These are phyloP conservation scores for Prosopocoilus inquinatus DNA, from an alignment of 2,888 invertebrate species.

Conservation along the genomic window DNA sequence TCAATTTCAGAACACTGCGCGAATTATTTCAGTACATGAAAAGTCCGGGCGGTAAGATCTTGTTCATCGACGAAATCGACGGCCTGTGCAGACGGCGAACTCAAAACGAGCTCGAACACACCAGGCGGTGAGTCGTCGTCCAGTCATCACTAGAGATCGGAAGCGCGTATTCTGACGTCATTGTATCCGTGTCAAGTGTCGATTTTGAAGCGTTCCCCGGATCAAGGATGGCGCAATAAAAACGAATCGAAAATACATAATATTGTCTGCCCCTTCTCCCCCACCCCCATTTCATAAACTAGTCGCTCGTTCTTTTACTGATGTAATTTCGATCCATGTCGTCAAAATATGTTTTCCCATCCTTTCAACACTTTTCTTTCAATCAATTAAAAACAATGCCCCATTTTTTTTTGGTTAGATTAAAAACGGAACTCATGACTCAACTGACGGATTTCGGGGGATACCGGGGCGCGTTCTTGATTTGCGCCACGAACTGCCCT, in stretches of 20 bases:
- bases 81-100: conserved; percentile 55
- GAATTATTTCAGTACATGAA: conserved; percentile 39
- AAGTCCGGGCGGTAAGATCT: conserved; percentile 43
- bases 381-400: neutral
- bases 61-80: conserved; percentile 63
- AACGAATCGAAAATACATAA: no score
- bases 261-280: no score
- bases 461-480: conserved; percentile 45
- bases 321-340: no score
- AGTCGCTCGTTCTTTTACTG: no score
- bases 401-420: conserved; percentile 38
- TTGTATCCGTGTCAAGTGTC: no score
- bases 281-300: no score
- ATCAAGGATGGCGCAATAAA: no score
- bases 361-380: no score
- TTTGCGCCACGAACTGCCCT: conserved; percentile 62
- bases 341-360: no score
- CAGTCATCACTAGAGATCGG: no score
- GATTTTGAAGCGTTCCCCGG: no score
- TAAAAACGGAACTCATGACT: conserved; percentile 58
- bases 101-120: conserved; percentile 53
- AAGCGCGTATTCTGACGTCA: no score
- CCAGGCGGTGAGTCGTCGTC: conserved; percentile 48
- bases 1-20: conserved; percentile 35
- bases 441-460: conserved; percentile 51